Conservation (phyloP, 2,888 invertebrate genomes). For the Drosophila pseudotalamancana region DNA sequence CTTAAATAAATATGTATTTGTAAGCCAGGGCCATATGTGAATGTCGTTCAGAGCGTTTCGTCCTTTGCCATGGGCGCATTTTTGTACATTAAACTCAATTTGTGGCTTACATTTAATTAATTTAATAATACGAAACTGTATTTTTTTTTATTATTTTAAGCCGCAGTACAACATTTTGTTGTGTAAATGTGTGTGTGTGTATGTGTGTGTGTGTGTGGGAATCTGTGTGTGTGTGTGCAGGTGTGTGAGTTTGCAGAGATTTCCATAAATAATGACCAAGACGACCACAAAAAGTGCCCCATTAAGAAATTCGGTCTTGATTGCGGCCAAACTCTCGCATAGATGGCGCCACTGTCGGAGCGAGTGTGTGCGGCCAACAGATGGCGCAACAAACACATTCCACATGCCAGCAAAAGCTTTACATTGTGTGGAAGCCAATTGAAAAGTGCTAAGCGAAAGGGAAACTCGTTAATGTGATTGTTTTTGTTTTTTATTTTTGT, state of each 20-base stretch:
- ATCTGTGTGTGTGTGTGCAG: not conserved
- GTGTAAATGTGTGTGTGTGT: not conserved
- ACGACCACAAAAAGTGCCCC: conserved; percentile 17
- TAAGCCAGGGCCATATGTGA: conserved; percentile 34
- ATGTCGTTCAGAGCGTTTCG: conserved; percentile 25
- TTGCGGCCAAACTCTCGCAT: conserved; percentile 25
- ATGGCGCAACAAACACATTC: conserved; percentile 58
- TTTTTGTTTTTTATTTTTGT: no score
- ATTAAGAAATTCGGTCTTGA: conserved; percentile 3
- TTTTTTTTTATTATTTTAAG: conserved; percentile 43
- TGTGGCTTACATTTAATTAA: conserved; percentile 80
- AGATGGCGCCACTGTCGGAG: conserved; percentile 54
- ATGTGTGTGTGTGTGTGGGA: not conserved
- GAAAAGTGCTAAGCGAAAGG: not conserved
- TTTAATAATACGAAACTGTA: conserved; percentile 70
- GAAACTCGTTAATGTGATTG: no score
- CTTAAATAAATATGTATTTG: conserved; percentile 26
- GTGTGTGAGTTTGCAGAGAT: conserved; percentile 9
- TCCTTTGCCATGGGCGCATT: conserved; percentile 50
- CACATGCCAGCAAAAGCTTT: conserved; percentile 57
- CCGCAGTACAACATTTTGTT: conserved; percentile 42
- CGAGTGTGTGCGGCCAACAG: conserved; percentile 4
- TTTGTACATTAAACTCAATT: conserved; percentile 78
- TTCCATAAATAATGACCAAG: conserved; percentile 40
- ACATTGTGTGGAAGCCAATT: conserved; percentile 20